Evolutionary conservation across 1,140 invertebrate genomes (phyloP).

Genomic region (Eumeta japonica): DNA sequence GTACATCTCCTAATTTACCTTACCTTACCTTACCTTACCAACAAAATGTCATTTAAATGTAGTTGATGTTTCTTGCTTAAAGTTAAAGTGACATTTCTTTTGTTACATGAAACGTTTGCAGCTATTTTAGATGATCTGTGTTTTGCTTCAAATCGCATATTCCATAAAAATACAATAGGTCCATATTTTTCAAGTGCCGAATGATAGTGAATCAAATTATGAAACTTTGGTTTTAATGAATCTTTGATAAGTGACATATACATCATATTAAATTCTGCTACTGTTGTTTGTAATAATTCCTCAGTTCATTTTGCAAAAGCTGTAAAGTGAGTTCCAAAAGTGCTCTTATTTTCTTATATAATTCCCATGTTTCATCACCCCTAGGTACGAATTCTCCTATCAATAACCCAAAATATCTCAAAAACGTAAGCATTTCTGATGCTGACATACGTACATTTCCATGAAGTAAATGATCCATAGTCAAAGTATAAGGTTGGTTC

Average conservation of each 20-base stretch:
- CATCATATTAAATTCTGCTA: constrained; percentile 14
- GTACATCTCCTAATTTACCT: too few species aligned
- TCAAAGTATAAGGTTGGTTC: constrained; percentile 16
- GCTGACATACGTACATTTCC: constrained; percentile 20
- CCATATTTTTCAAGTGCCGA: constrained; percentile 16
- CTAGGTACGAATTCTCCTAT: constrained; percentile 21
- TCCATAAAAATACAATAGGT: constrained; percentile 12
- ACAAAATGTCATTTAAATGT: constrained; percentile 8
- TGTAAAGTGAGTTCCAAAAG: background rate
- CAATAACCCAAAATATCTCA: constrained; percentile 22
- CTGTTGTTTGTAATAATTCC: constrained; percentile 9
- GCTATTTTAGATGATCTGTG: constrained; percentile 16
- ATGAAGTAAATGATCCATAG: constrained; percentile 19
- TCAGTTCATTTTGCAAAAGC: background rate
- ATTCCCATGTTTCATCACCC: constrained; percentile 18
- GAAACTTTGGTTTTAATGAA: constrained; percentile 21
- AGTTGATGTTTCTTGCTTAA: constrained; percentile 9
- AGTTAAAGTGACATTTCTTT: constrained; percentile 12
- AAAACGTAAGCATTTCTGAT: constrained; percentile 24
- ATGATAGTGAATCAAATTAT: constrained; percentile 23
- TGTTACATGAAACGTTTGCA: constrained; percentile 9
- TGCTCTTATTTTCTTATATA: constrained; percentile 7
- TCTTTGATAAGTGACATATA: constrained; percentile 9
- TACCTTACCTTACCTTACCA: too few species aligned
- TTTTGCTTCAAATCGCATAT: constrained; percentile 18